phyloP scores from a whole-genome alignment of 2,797 vertebrate genomes.

The Takifugu ocellatus region DNA sequence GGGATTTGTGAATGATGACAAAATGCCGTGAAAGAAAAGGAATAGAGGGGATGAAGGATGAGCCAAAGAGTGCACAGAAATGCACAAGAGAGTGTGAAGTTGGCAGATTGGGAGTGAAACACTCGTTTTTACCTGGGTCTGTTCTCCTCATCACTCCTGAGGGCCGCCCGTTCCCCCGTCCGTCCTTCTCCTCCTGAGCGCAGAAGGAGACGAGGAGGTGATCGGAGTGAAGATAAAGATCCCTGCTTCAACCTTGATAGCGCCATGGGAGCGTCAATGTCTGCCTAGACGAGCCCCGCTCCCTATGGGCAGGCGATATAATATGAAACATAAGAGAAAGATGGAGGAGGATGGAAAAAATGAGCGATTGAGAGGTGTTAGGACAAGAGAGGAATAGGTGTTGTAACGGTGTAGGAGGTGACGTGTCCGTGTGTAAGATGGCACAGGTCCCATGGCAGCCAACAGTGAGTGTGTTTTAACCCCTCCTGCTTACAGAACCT shows the following conservation, averaged over 20 bases:
- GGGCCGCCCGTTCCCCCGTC: constrained; percentile 5
- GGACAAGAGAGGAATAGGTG: constrained; percentile 61
- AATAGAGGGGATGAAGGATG: constrained; percentile 23
- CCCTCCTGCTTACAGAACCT: constrained; percentile 65
- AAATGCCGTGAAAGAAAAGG: constrained; percentile 29
- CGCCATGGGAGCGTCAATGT: constrained; percentile 58
- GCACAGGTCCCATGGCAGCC: constrained; percentile 56
- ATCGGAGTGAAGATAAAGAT: constrained; percentile 36
- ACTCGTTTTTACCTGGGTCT: background rate
- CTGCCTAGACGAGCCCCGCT: constrained; percentile 65
- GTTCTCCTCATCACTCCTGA: background rate
- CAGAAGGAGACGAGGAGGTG: constrained; percentile 23
- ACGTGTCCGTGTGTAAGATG: constrained; percentile 35
- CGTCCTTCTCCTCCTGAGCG: constrained; percentile 23
- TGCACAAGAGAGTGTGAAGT: background rate
- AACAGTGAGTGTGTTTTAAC: constrained; percentile 64
- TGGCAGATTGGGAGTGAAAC: background rate
- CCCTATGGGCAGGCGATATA: constrained; percentile 58
- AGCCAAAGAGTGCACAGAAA: constrained; percentile 13
- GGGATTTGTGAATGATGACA: constrained; percentile 23
- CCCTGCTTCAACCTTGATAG: constrained; percentile 63
- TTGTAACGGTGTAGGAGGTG: constrained; percentile 54
- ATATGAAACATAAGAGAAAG: constrained; percentile 52
- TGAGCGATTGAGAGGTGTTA: constrained; percentile 57
- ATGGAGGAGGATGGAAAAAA: constrained; percentile 48